phyloP scores from a whole-genome alignment of 1,140 invertebrate genomes.

The Drosophila arawakana region DNA sequence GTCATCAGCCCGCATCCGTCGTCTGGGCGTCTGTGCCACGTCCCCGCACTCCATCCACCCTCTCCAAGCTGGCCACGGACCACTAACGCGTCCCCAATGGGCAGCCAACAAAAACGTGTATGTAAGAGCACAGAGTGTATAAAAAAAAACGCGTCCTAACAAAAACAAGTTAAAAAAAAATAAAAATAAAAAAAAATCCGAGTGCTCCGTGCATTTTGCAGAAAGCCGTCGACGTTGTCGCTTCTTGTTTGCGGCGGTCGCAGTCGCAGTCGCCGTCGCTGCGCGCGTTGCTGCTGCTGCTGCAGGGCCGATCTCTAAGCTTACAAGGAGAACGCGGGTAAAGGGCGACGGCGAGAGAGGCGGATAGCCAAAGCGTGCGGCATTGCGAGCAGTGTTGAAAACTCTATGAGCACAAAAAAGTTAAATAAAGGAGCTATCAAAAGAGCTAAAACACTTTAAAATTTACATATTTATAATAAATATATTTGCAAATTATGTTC shows the following conservation, averaged over 20 bases:
- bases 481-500: no score
- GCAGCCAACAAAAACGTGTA: conserved; percentile 76
- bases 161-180: conserved; percentile 31
- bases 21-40: conserved; percentile 9
- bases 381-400: neutral
- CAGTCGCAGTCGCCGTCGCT: conserved; percentile 32
- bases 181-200: conserved; percentile 37
- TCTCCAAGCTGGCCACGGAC: conserved; percentile 61
- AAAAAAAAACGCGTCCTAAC: conserved; percentile 52
- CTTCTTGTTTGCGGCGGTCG: conserved; percentile 56
- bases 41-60: neutral
- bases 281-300: neutral
- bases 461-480: no score
- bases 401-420: no score
- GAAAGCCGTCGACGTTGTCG: conserved; percentile 49
- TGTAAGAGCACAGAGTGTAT: conserved; percentile 62
- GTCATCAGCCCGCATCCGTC: conserved; percentile 41
- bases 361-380: neutral
- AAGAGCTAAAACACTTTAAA: no score
- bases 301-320: conserved; percentile 26
- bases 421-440: no score
- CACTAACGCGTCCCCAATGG: conserved; percentile 82
- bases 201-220: conserved; percentile 79
- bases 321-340: neutral
- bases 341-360: conserved; percentile 1